Base-by-base conservation (phyloP, 2,113 vertebrate genomes). In the Lates calcarifer region DNA sequence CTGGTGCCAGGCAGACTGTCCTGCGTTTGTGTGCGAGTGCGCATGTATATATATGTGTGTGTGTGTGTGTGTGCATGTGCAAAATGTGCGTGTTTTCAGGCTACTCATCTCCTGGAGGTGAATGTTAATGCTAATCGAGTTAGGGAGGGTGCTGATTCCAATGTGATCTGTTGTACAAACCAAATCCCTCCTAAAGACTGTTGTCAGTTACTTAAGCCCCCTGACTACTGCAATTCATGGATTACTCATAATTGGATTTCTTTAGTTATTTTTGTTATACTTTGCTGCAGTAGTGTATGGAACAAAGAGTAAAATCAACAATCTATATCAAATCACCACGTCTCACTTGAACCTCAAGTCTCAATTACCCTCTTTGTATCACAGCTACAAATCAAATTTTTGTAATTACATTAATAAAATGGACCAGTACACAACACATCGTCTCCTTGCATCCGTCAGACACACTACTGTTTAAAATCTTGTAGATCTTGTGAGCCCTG, bases 1-100 rank as follows among this genome's bases (percentile, higher is more conserved):
- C 94, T 96, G 95, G 95, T 95, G 95, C 95, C 95, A 95, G 92
- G 92, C 94, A 95, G 94, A 92, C 94, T 95, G 91, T 94, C 92
- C 91, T 90, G 79, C 81, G 31, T 72, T 53, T 82, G 83, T 80
- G 74, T 53, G 68, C 88, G 82, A 79, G 77, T 62, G 39, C 65
- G 60, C 41, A 43, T 22, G 66, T 66, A 37, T 77, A 14, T 35
- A 79, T 77, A 58, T 79, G 22, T 74, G 75, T 37, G 78, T 72
- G 76, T 33, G 68, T 70, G 62, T 51, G 55, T 55, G 43, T 68
- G 69, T 37, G 84, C 51, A 64, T 64, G 73, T 65, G 51, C 45
- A 82, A 49, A 49, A 76, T 81, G 65, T 67, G 64, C 51, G 61
- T 81, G 83, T 81, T 84, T 91, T 83, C 53, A 13, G 83, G 77